Percentiles rank a stretch among this genome's conserved stretches.
Evolutionary conservation across 1,140 invertebrate genomes (phyloP).

Genomic region (Drosophila subobscura): DNA sequence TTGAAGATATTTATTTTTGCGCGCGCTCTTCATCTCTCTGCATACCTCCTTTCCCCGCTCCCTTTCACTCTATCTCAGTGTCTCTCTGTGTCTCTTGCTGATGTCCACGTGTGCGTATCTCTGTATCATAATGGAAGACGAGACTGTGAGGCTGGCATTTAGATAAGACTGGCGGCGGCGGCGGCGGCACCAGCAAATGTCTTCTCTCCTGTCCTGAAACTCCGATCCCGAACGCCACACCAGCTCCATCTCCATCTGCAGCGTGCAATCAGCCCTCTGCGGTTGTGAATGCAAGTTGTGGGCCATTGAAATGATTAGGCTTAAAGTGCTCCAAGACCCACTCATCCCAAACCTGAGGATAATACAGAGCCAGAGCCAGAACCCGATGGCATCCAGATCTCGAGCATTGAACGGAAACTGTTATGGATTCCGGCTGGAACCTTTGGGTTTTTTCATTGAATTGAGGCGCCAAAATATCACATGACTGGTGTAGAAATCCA

Average conservation of each 20-base stretch:
- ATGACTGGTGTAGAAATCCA: conserved; percentile 50
- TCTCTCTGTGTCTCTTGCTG: no score
- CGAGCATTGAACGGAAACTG: conserved; percentile 1
- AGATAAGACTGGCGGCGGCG: conserved; percentile 72
- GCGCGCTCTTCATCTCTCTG: conserved; percentile 16
- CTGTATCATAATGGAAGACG: conserved; percentile 84
- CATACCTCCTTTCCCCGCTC: conserved; percentile 4
- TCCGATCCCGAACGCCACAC: background rate
- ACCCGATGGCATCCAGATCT: conserved; percentile 20
- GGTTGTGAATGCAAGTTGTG: conserved; percentile 52
- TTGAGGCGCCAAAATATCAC: conserved; percentile 51
- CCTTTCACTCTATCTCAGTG: background rate
- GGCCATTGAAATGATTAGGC: conserved; percentile 73
- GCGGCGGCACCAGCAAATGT: conserved; percentile 29
- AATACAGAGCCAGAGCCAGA: background rate
- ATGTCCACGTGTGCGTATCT: conserved; percentile 76
- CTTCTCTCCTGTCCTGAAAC: conserved; percentile 15
- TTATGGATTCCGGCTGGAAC: conserved; percentile 29
- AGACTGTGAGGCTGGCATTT: conserved; percentile 84
- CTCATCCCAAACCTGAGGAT: background rate
- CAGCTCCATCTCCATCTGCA: conserved; percentile 33
- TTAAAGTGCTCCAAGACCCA: conserved; percentile 59
- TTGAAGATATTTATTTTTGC: conserved; percentile 65
- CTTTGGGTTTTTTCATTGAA: background rate
- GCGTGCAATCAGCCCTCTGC: background rate